These are phyloP conservation scores for Zootoca vivipara DNA, from an alignment of 2,113 vertebrate species.

Conservation along the genomic window DNA sequence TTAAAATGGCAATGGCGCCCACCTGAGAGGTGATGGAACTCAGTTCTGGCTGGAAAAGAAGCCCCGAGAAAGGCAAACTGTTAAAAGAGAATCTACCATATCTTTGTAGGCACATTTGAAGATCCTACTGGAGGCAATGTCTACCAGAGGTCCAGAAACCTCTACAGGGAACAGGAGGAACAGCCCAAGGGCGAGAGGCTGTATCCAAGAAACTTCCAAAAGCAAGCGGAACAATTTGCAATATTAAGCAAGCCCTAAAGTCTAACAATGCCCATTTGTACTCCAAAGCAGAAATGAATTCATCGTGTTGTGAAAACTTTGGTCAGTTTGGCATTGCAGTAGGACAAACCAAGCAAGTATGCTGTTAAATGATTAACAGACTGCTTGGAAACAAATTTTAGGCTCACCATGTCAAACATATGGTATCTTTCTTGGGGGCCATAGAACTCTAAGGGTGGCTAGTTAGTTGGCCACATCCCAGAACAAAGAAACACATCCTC, in stretches of 20 bases:
- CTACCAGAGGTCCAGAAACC: neutral
- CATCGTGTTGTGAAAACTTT: neutral
- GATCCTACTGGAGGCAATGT: neutral
- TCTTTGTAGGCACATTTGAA: neutral
- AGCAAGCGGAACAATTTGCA: neutral
- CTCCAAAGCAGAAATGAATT: neutral
- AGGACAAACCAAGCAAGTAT: neutral
- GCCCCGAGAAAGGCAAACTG: too few relatives aligned
- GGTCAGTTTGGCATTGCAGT: conserved; percentile 7
- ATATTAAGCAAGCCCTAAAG: neutral
- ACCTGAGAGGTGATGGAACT: too few relatives aligned
- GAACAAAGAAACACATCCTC: conserved; percentile 60
- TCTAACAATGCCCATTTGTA: neutral
- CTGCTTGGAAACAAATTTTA: conserved; percentile 20
- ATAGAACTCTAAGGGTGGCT: conserved; percentile 52
- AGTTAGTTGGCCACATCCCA: conserved; percentile 46
- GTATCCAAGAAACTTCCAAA: neutral
- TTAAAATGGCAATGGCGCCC: too few relatives aligned
- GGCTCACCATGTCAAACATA: conserved; percentile 43
- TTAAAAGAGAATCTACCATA: too few relatives aligned
- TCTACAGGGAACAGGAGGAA: neutral
- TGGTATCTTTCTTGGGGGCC: conserved; percentile 37
- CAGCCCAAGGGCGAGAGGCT: neutral
- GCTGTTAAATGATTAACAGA: fast-evolving
- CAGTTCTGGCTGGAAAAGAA: too few relatives aligned